Percentiles rank a stretch among this genome's conserved stretches.
These are phyloP conservation scores for Eumeta japonica DNA, from an alignment of 1,140 invertebrate genomes.

Conservation along the genomic window DNA sequence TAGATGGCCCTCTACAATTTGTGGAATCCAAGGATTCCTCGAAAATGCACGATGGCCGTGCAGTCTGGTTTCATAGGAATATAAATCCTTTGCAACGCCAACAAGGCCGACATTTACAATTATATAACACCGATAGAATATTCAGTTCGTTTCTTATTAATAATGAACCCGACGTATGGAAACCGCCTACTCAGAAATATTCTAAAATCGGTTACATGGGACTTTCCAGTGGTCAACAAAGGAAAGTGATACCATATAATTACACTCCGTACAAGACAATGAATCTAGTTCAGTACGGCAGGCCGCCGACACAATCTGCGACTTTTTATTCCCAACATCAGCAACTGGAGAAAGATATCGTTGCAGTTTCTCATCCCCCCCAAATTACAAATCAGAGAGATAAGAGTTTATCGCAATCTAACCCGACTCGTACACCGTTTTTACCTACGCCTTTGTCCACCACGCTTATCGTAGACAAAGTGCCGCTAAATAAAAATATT, in stretches of 20 bases:
- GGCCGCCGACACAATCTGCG: too few relatives aligned
- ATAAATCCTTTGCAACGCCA: conserved; percentile 24
- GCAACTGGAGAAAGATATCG: conserved; percentile 7
- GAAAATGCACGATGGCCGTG: conserved; percentile 25
- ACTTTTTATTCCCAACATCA: conserved; percentile 14
- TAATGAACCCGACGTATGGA: conserved; percentile 19
- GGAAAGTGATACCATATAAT: conserved; percentile 24
- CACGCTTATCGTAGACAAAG: conserved; percentile 1
- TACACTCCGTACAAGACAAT: conserved; percentile 31
- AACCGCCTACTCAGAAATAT: conserved; percentile 19
- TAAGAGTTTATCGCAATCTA: too few relatives aligned
- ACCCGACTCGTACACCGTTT: conserved; percentile 29
- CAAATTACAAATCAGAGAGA: too few relatives aligned
- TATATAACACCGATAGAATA: conserved; percentile 33
- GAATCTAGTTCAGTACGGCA: too few relatives aligned
- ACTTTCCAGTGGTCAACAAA: conserved; percentile 10
- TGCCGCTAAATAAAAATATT: background rate
- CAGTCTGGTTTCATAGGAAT: conserved; percentile 47
- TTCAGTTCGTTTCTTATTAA: conserved; percentile 41
- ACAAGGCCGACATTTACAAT: conserved; percentile 20
- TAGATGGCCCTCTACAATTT: conserved; percentile 11
- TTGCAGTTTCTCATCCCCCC: too few relatives aligned
- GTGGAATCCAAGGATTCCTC: background rate
- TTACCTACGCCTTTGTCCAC: conserved; percentile 39
- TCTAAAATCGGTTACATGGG: conserved; percentile 20